phyloP scores from a whole-genome alignment of 2,113 vertebrate species.

The Smithornis capensis region DNA sequence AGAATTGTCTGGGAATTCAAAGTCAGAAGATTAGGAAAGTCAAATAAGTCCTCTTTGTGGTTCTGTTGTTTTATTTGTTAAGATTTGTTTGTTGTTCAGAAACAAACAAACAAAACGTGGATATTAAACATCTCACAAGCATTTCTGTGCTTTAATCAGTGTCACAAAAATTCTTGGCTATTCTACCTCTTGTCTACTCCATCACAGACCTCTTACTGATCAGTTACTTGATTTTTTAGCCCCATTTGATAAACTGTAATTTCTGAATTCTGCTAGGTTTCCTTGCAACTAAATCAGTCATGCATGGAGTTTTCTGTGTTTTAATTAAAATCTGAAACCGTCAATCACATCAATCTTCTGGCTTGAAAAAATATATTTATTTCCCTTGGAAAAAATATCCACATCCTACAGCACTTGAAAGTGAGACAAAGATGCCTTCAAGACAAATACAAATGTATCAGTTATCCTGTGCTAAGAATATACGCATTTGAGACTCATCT shows the following conservation, averaged over 20 bases:
- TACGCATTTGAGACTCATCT: not conserved
- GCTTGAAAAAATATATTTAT: not conserved
- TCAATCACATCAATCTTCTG: not conserved
- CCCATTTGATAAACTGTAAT: not conserved
- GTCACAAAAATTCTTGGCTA: not conserved
- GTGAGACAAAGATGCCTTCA: not conserved
- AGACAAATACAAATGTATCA: not conserved
- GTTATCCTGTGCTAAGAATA: slow-evolving; percentile 1
- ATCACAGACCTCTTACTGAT: not conserved
- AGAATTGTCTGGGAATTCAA: not conserved
- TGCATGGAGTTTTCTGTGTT: not conserved
- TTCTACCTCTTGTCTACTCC: not conserved
- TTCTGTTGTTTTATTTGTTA: not conserved
- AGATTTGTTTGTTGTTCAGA: not conserved
- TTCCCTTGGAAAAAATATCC: not conserved
- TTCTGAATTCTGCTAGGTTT: slow-evolving; percentile 20
- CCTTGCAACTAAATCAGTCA: slow-evolving; percentile 16
- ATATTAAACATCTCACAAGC: not conserved
- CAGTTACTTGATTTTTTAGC: not conserved
- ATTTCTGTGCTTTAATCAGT: not conserved
- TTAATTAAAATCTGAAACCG: slow-evolving; percentile 45
- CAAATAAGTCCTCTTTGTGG: not conserved
- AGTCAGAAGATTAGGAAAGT: not conserved
- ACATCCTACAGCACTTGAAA: not conserved
- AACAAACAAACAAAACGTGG: not conserved